phyloP scores from a whole-genome alignment of 2,888 invertebrate genomes.

The Eurois occulta region DNA sequence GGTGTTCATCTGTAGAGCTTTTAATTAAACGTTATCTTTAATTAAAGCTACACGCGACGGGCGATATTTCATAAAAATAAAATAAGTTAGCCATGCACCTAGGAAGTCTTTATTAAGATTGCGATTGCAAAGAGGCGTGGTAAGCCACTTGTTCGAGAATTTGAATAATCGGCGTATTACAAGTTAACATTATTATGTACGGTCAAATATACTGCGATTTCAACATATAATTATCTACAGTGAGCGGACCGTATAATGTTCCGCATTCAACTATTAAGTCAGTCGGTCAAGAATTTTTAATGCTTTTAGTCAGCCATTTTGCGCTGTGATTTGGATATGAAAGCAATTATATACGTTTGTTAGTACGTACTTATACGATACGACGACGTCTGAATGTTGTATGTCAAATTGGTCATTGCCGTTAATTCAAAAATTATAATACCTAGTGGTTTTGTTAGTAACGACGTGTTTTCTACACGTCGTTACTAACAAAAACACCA shows the following conservation, averaged over 20 bases:
- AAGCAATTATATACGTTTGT: slow-evolving; percentile 60
- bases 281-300: slow-evolving; percentile 73
- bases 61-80: slow-evolving; percentile 85
- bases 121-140: slow-evolving; percentile 88
- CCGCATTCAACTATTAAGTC: slow-evolving; percentile 74
- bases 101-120: slow-evolving; percentile 90
- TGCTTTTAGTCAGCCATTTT: slow-evolving; percentile 70
- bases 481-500: too few relatives aligned
- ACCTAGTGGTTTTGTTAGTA: slow-evolving; percentile 15
- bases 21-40: slow-evolving; percentile 88
- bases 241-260: slow-evolving; percentile 69
- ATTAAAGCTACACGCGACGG: slow-evolving; percentile 83
- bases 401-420: slow-evolving; percentile 45
- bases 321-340: slow-evolving; percentile 64
- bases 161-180: slow-evolving; percentile 87
- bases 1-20: slow-evolving; percentile 79
- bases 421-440: slow-evolving; percentile 24
- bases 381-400: slow-evolving; percentile 37
- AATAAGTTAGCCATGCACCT: slow-evolving; percentile 82
- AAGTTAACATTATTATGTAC: slow-evolving; percentile 80
- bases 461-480: slow-evolving; percentile 23
- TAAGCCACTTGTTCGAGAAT: slow-evolving; percentile 84
- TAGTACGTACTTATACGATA: slow-evolving; percentile 42
- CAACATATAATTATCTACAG: slow-evolving; percentile 76
- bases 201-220: slow-evolving; percentile 77